Evolutionary conservation across 1,140 invertebrate genomes (phyloP).

Genomic region (Linepithema humile): DNA sequence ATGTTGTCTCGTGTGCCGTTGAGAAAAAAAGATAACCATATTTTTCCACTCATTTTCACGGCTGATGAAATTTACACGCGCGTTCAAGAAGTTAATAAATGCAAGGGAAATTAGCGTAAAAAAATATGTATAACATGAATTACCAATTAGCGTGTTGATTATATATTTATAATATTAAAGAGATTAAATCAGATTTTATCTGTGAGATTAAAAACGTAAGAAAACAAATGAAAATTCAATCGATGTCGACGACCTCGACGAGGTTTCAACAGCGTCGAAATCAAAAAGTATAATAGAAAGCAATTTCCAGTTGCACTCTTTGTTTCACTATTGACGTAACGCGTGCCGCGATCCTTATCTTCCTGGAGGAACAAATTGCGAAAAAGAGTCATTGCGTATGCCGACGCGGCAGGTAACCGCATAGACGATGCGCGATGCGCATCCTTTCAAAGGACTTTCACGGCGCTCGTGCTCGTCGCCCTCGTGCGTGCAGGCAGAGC

Average conservation of each 20-base stretch:
- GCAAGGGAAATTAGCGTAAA: no score
- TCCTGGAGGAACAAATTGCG: neutral
- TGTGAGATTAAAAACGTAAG: no score
- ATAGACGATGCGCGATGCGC: neutral
- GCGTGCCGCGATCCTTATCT: neutral
- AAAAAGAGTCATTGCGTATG: neutral
- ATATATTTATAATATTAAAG: no score
- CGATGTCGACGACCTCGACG: neutral
- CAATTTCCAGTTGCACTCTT: neutral
- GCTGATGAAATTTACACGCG: no score
- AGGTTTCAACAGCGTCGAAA: neutral
- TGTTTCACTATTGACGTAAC: neutral
- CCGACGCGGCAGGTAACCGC: neutral
- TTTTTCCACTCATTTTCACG: neutral
- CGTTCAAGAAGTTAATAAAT: no score
- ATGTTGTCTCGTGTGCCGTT: neutral
- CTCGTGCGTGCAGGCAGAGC: neutral
- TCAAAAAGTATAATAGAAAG: neutral
- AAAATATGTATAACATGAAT: no score
- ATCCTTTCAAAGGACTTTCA: slow-evolving; percentile 52
- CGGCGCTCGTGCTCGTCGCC: slow-evolving; percentile 12
- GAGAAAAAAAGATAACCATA: neutral
- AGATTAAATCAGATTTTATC: no score
- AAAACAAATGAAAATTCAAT: no score
- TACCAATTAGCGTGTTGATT: no score